Conservation (phyloP, 2,113 vertebrate genomes). For the Percopsis transmontana region DNA sequence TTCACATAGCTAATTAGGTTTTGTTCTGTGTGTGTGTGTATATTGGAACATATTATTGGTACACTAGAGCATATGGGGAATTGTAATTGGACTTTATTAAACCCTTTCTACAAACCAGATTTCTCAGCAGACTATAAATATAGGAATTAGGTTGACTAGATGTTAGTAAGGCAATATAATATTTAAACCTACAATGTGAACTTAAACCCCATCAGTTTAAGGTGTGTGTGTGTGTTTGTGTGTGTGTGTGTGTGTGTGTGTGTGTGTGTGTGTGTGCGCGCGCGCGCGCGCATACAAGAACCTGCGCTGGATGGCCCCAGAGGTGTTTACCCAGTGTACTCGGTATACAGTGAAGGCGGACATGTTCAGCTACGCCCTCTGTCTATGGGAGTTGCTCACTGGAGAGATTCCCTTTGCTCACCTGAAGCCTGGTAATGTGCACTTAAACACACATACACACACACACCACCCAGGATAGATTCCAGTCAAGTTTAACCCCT, state of each 20-base stretch:
- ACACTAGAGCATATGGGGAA: no score
- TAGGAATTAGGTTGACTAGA: no score
- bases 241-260: constrained; percentile 1
- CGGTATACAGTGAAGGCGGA: constrained; percentile 93
- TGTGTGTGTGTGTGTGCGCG: constrained; percentile 31
- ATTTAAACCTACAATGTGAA: neutral
- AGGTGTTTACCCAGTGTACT: constrained; percentile 93
- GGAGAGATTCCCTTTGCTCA: constrained; percentile 94
- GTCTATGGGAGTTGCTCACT: constrained; percentile 92
- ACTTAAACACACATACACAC: neutral
- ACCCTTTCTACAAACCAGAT: neutral
- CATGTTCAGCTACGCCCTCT: constrained; percentile 94
- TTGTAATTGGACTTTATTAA: neutral
- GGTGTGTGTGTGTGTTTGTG: neutral
- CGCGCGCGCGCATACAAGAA: constrained; percentile 78
- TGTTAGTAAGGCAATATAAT: neutral
- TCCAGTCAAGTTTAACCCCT: neutral
- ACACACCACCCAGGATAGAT: neutral
- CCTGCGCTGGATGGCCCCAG: constrained; percentile 95
- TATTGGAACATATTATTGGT: neutral
- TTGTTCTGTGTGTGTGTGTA: constrained; percentile 14
- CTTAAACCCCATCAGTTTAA: neutral
- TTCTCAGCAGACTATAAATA: no score
- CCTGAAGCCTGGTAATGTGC: constrained; percentile 87
- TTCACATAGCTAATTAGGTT: no score